phyloP scores from a whole-genome alignment of 2,113 vertebrate species.

The Theristicus caerulescens region DNA sequence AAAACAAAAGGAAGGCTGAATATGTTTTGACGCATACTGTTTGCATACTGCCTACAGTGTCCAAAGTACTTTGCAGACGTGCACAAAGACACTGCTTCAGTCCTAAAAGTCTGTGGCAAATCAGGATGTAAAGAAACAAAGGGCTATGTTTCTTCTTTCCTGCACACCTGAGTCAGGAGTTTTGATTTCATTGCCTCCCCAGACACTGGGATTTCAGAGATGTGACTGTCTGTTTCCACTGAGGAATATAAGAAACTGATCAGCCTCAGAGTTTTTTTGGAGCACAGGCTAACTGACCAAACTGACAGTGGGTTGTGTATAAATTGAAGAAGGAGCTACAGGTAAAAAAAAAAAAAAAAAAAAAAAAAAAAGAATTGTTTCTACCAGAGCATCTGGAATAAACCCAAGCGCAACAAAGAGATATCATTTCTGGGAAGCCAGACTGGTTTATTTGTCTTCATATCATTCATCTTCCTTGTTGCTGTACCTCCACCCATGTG shows the following conservation, averaged over 20 bases:
- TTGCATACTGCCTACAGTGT: not conserved
- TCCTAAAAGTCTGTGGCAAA: not conserved
- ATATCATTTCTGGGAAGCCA: not conserved
- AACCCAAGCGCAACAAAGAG: constrained; percentile 19
- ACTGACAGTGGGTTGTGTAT: not conserved
- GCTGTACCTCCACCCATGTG: constrained; percentile 22
- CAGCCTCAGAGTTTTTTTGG: not conserved
- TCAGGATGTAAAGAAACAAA: not conserved
- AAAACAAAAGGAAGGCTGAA: not conserved
- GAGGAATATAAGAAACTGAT: not conserved
- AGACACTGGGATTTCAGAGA: not conserved
- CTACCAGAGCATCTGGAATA: not conserved
- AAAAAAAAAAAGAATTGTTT: not conserved
- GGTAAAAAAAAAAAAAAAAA: not conserved
- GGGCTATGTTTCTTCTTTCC: not conserved
- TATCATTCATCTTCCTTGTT: constrained; percentile 10
- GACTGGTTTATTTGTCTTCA: not conserved
- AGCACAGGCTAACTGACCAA: not conserved
- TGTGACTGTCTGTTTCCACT: not conserved
- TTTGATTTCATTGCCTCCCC: not conserved
- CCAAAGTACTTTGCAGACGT: not conserved
- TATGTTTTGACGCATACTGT: not conserved
- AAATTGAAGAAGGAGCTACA: not conserved
- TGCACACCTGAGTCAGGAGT: not conserved
- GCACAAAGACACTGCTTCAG: not conserved